phyloP scores from a whole-genome alignment of 2,888 invertebrate genomes.

The Trachelus troglodyta region DNA sequence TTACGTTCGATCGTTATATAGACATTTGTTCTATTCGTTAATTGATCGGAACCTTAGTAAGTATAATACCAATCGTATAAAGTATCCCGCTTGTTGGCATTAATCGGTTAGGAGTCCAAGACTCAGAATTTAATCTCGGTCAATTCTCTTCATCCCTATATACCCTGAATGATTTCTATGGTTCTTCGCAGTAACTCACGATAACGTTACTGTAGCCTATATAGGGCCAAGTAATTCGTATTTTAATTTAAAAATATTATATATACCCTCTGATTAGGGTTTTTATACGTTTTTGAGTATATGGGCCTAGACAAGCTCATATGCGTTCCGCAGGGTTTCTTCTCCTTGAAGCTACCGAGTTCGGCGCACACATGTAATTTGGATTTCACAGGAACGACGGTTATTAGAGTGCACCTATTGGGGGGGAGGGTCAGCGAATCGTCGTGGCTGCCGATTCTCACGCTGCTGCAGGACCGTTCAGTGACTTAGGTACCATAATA shows the following conservation, averaged over 20 bases:
- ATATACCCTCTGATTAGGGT: background rate
- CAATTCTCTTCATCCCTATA: background rate
- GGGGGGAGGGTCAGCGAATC: constrained; percentile 13
- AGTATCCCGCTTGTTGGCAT: constrained; percentile 41
- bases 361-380: background rate
- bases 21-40: constrained; percentile 17
- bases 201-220: background rate
- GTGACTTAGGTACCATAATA: constrained; percentile 30
- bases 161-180: background rate
- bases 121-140: background rate
- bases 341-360: background rate
- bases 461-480: constrained; percentile 19
- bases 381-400: constrained; percentile 3
- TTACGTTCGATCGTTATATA: background rate
- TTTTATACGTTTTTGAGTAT: background rate
- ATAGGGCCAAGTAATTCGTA: background rate
- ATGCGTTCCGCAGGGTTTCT: background rate
- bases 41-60: constrained; percentile 9
- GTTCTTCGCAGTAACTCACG: background rate
- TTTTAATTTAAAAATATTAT: background rate
- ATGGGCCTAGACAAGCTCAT: background rate
- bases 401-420: constrained; percentile 6
- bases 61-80: background rate
- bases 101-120: constrained; percentile 31
- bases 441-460: constrained; percentile 28